Evolutionary conservation across 2,888 invertebrate species (phyloP).

Genomic region (Hemaris fuciformis): DNA sequence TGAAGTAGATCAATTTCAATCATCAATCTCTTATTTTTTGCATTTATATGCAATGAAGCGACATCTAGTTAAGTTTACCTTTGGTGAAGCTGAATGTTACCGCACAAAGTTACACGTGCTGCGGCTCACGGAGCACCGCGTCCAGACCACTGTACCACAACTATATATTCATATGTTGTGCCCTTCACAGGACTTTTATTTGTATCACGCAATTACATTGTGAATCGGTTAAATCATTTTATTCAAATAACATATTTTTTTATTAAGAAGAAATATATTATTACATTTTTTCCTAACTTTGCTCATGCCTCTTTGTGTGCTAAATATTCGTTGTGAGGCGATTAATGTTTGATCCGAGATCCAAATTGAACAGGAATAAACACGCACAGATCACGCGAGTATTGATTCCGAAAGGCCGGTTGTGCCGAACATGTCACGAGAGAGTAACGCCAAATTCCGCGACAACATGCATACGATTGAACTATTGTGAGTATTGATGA

Average conservation of each 20-base stretch:
- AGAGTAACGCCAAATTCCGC: background rate
- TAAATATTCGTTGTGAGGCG: no score
- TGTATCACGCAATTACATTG: background rate
- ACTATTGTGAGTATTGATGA: background rate
- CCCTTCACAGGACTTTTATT: background rate
- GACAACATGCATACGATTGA: constrained; percentile 12
- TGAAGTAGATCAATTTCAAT: no score
- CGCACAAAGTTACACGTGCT: background rate
- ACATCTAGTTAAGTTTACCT: background rate
- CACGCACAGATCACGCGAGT: background rate
- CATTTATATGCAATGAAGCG: background rate
- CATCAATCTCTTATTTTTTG: no score
- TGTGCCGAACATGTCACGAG: background rate
- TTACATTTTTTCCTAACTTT: no score
- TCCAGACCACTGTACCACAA: background rate
- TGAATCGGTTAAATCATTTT: background rate
- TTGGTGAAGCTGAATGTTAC: background rate
- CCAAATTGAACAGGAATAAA: background rate
- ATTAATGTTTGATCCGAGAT: no score
- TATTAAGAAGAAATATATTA: background rate
- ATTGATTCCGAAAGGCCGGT: background rate
- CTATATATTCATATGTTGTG: no score
- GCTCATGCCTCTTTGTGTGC: no score
- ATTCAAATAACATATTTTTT: background rate
- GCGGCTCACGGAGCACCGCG: background rate